A percentile compares a stretch with the other conserved stretches of the same genome.
Evolutionary conservation across 1,140 invertebrate genomes (phyloP).

Genomic region (Theocolax elegans): DNA sequence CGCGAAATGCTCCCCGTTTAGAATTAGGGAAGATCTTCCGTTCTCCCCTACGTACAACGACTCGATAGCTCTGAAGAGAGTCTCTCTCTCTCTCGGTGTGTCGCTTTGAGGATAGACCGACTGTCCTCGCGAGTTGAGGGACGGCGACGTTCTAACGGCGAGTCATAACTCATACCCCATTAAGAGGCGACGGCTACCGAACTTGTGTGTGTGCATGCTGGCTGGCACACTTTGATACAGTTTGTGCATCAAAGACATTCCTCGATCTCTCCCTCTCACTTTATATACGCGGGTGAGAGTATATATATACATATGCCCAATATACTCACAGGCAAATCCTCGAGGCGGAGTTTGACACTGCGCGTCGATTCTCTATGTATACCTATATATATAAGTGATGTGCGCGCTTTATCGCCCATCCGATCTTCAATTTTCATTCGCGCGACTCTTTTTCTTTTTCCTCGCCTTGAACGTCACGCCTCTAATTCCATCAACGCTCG

Average conservation of each 20-base stretch:
- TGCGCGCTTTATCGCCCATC: no score
- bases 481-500: no score
- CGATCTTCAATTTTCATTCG: no score
- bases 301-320: background rate
- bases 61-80: background rate
- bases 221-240: slow-evolving; percentile 21
- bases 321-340: background rate
- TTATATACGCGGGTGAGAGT: no score
- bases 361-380: no score
- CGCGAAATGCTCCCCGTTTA: slow-evolving; percentile 8
- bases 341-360: no score
- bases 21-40: slow-evolving; percentile 28
- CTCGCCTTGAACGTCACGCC: no score
- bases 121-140: slow-evolving; percentile 5
- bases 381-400: no score
- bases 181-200: slow-evolving; percentile 3
- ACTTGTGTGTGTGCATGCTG: no score
- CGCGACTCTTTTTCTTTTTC: no score
- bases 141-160: slow-evolving; percentile 16
- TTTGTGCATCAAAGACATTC: slow-evolving; percentile 33
- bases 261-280: no score
- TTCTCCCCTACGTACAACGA: background rate
- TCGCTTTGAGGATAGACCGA: background rate
- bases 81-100: no score
- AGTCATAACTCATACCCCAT: slow-evolving; percentile 37